Evolutionary conservation across 2,797 vertebrate species (phyloP), one percentile per base, ranked within the genome.

Genomic region (Sebastes trivittatus): DNA sequence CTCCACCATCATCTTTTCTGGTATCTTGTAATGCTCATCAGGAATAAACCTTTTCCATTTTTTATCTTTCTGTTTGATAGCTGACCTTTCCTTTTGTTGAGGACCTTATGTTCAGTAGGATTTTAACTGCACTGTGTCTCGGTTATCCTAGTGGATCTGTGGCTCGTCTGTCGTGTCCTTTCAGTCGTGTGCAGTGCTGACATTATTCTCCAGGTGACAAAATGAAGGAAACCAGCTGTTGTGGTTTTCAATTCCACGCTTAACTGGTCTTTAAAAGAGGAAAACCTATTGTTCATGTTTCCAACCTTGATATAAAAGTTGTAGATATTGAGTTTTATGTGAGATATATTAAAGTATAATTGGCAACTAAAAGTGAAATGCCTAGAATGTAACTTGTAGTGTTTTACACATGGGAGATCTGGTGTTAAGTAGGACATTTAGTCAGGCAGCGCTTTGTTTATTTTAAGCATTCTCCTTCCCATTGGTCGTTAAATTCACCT

Each of bases 401-500:
- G n/a, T 83, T 79, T 83, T 76, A 63, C 66, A 75, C 65, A 62
- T 62, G 80, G 87, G 81, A 72, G 85, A 82, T 82, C 14, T 78
- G 69, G 54, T 69, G 75, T 73, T 88, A 92, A 93, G 86, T 93
- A 85, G 88, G 89, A 71, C 87, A 30, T 87, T 87, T 76, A 69
- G 66, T 67, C 81, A 80, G 71, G n/a, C 72, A 61, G 73, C n/a
- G 62, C 49, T 55, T 74, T 76, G 86, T 94, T 93, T 95, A 94
- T 94, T 95, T 95, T 90, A 89, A 88, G 91, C 82, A 71, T 84
- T 78, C 81, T 82, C 56, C 8, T 11, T 87, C 85, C 74, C 77
- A 81, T 82, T 85, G 87, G 78, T 84, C 87, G 85, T 90, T 91
- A 88, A 83, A 90, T 84, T 91, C 89, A 91, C 88, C 88, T 92